Base-by-base conservation (phyloP, 2,888 invertebrate genomes). In the Odontothrips loti region DNA sequence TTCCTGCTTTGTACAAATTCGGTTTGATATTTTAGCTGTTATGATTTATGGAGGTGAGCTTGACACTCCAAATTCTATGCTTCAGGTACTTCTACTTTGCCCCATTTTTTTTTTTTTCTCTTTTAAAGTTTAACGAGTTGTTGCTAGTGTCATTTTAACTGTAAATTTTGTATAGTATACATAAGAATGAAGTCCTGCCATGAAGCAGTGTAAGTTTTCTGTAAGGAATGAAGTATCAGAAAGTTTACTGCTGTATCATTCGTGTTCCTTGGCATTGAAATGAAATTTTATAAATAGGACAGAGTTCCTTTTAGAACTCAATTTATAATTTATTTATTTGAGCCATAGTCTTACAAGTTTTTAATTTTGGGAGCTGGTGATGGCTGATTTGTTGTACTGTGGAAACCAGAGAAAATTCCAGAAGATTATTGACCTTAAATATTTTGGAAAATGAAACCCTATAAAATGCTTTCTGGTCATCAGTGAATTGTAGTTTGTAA, bases 291-390 rank as follows among this genome's bases (percentile, higher is more conserved):
- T 75, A 9, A 4, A 58, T 12, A 75, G 34, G 68, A 75, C 68
- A 27, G 27, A 27, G 12, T 75, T 27, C 68, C 8, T 2, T 10
- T 11, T 23, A 75, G 68, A 75, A 75, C 58, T 58, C 58, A 10
- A 75, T 58, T 58, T 15, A 58, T 58, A 20, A 15, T 20, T 12
- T 27, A 75, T 75, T 75, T 27, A 75, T 75, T 27, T 27, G 68
- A 75, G 68, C 68, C 68, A 75, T 75, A 27, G 68, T 75, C 27
- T 27, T 27, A 75, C 27, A 27, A 12, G 8, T 75, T 75, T 75
- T 75, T 75, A 75, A 75, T 75, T 75, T 75, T 10, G 68, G 68
- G 68, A 75, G 68, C 68, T 75, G 68, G 68, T 75, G 68, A 75
- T 75, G 68, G 68, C 68, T 75, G 68, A 27, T 75, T 27, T 75